Evolutionary conservation across 2,888 invertebrate genomes (phyloP), one percentile per base, ranked within the genome.

Genomic region (Limulus polyphemus): DNA sequence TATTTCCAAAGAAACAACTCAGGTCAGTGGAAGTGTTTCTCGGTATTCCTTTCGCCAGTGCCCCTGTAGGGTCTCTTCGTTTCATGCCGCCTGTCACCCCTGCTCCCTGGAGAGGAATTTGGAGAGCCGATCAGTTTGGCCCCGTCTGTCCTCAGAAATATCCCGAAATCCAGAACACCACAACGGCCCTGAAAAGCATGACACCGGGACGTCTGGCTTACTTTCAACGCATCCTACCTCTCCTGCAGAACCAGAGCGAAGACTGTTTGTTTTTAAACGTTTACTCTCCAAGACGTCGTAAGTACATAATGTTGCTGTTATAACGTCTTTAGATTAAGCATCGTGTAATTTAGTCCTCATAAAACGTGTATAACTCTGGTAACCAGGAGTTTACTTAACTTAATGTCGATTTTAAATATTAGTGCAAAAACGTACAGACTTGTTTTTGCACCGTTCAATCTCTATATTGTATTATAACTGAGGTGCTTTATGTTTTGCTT

Each of bases 231-330:
- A 79, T 97, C 71, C 77, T 90, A 73, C 91, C 92, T 12, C 83
- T 85, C 76, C 80, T 97, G 71, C 85, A 84, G 75, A 90, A 93
- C 76, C 95, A 97, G 81, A 91, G 90, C 73, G 98, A 98, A 80
- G 97, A 98, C 79, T 98, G 98, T 75, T 83, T 98, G 64, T 93
- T 92, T 76, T 83, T 98, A 79, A 98, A 98, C 77, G 87, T 98
- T 75, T 98, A 90, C 79, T 87, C 93, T 11, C 95, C 97, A 7
- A 86, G 87, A 32, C 87, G 89, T 84, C 92, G 92, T 92, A 79
- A 83, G 85, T 69, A 47, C 2, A 32, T 51, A 0, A 32, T 32
- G 7, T 32, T 32, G 32, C 7, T 32, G 32, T 32, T 32, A 7
- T 32, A 32, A 32, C 32, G 32, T 32, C 32, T 32, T 32, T 32